Base-by-base conservation (phyloP, 2,797 vertebrate genomes). In the Erithacus rubecula region DNA sequence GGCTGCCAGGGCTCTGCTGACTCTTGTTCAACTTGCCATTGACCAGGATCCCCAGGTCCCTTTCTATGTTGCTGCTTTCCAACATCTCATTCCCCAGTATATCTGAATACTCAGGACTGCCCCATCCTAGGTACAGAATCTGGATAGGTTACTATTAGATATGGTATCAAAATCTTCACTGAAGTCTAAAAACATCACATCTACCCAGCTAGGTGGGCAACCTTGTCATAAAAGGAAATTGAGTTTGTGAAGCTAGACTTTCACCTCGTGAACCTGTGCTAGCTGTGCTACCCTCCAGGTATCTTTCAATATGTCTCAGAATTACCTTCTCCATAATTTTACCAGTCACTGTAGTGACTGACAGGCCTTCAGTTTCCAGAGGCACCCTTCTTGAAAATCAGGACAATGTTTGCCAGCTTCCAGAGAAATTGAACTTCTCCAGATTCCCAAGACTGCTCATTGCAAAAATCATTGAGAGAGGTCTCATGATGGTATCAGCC, bases 91-190 rank as follows among this genome's bases (percentile, higher is more conserved):
- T 49, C 12, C 16, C 17, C 43, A 63, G 20, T 20, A 21, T 34
- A 7, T 30, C 36, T 0, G 0, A n/a, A 12, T 11, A 55, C 22
- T 14, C 12, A 10, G 32, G 13, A 30, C 6, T 43, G 22, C 11
- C 9, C 32, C 13, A 55, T 47, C 12, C 32, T 49, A 82, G 16
- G 5, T 43, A 16, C 36, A 76, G 19, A 68, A 81, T 43, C 34
- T 12, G 3, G 15, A 53, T 0, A 62, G 36, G 32, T n/a, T 62
- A 47, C 36, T 29, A 16, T 55, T 36, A 75, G 32, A 58, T 12
- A 82, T 5, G 12, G 7, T 39, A 77, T 16, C 5, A 15, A 58
- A 77, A 64, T 49, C 51, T 58, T 64, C 39, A 58, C 29, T 27
- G 15, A 58, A 39, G 52, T 64, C 21, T 52, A 52, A 77, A 56